These are phyloP conservation scores for Sternotherus odoratus DNA, from an alignment of 2,797 vertebrate genomes.

Conservation along the genomic window DNA sequence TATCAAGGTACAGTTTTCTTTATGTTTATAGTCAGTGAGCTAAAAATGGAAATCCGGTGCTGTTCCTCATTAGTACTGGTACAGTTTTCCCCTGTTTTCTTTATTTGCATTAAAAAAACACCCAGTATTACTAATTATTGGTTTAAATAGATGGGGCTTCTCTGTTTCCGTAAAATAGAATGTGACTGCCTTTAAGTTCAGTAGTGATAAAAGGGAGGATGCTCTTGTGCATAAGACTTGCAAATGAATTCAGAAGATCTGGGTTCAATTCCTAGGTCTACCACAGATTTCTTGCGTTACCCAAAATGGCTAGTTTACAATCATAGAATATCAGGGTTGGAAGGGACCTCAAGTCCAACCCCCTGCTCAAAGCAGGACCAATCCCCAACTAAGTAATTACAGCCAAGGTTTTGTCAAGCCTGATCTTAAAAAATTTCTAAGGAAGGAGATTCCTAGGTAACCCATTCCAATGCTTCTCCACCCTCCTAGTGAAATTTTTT, in stretches of 20 bases:
- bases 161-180: not conserved
- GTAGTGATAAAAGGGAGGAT: not conserved
- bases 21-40: not conserved
- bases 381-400: too few species aligned
- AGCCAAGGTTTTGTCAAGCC: too few species aligned
- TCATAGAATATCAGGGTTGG: too few species aligned
- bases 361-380: too few species aligned
- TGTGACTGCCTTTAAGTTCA: not conserved
- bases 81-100: not conserved
- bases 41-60: slow-evolving; percentile 23
- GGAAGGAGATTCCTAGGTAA: too few species aligned
- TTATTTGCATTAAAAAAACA: not conserved
- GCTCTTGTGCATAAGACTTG: not conserved
- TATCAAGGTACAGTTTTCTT: not conserved
- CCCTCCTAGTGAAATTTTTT: too few species aligned
- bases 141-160: not conserved
- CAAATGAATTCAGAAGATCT: not conserved
- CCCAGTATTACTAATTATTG: not conserved
- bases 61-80: slow-evolving; percentile 32
- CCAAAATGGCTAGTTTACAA: not conserved
- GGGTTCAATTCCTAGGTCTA: not conserved
- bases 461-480: too few species aligned
- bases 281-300: not conserved
- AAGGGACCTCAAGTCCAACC: too few species aligned
- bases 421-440: too few species aligned